These are phyloP conservation scores for Paratrypauchen microcephalus DNA, from an alignment of 2,797 vertebrate genomes.

Conservation along the genomic window DNA sequence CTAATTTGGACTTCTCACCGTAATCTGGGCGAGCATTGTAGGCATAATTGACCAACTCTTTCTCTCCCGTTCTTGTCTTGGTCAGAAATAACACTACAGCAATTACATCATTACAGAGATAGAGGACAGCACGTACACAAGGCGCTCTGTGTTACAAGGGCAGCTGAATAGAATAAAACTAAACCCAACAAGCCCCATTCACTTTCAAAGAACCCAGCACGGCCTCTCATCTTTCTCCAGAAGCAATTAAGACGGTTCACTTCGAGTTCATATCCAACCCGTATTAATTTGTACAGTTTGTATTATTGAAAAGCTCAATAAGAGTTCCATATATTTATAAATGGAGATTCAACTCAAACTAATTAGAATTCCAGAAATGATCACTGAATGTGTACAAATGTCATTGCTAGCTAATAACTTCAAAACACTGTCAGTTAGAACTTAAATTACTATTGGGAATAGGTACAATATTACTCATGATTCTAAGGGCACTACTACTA, in stretches of 20 bases:
- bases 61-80: conserved; percentile 11
- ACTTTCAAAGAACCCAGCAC: not conserved
- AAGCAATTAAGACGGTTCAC: not conserved
- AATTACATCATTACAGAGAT: conserved; percentile 35
- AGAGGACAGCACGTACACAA: conserved; percentile 30
- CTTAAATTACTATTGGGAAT: too few relatives aligned
- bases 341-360: not conserved
- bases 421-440: not conserved
- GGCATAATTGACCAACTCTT: conserved; percentile 23
- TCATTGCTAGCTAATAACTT: not conserved
- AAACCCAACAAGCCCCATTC: not conserved
- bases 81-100: conserved; percentile 22
- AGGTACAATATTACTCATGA: too few relatives aligned
- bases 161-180: conserved; percentile 1
- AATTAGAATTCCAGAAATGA: not conserved
- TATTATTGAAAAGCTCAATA: not conserved
- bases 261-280: not conserved
- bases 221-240: conserved; percentile 1
- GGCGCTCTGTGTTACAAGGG: conserved; percentile 6
- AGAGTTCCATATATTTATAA: not conserved
- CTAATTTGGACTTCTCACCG: conserved; percentile 40
- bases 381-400: not conserved
- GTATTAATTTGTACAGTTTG: not conserved
- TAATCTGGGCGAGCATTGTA: conserved; percentile 41
- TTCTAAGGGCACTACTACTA: too few relatives aligned